A percentile compares a stretch with the other conserved stretches of the same genome.
These are phyloP conservation scores for Chascanopsetta lugubris DNA, from an alignment of 2,113 vertebrate species.

Conservation along the genomic window DNA sequence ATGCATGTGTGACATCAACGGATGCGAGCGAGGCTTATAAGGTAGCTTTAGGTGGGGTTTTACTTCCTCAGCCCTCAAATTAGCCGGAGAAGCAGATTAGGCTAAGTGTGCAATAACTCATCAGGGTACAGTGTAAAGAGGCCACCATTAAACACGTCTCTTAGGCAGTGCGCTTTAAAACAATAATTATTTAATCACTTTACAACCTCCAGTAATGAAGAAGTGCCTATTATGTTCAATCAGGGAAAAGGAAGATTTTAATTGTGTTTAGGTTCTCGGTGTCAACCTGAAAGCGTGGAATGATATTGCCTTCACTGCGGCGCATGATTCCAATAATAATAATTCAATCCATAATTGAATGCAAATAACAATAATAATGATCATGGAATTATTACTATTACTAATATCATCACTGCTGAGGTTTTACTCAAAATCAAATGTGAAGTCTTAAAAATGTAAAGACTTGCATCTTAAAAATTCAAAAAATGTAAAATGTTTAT, in stretches of 20 bases:
- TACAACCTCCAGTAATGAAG: constrained; percentile 27
- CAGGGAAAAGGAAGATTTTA: constrained; percentile 28
- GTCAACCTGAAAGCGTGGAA: background rate
- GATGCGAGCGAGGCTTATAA: constrained; percentile 55
- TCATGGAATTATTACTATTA: too few species aligned
- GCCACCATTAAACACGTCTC: constrained; percentile 62
- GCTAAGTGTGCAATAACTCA: constrained; percentile 45
- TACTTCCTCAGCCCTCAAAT: constrained; percentile 66
- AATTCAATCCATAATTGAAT: too few species aligned
- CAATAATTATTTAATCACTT: constrained; percentile 72
- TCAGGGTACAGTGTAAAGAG: constrained; percentile 37
- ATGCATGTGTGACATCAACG: constrained; percentile 60
- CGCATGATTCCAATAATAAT: background rate
- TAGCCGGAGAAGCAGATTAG: constrained; percentile 71
- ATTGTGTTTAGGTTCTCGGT: constrained; percentile 12
- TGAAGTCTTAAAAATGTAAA: too few species aligned
- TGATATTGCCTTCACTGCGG: background rate
- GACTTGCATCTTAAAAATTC: too few species aligned
- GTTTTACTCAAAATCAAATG: too few species aligned
- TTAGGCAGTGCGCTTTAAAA: constrained; percentile 58
- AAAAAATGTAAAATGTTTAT: too few species aligned
- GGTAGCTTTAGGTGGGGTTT: constrained; percentile 62
- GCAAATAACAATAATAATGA: too few species aligned
- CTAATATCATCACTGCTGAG: too few species aligned
- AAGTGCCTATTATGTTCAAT: constrained; percentile 28